Evolutionary conservation across 1,140 invertebrate genomes (phyloP), one percentile per base, ranked within the genome.

Genomic region (Dryas iulia): DNA sequence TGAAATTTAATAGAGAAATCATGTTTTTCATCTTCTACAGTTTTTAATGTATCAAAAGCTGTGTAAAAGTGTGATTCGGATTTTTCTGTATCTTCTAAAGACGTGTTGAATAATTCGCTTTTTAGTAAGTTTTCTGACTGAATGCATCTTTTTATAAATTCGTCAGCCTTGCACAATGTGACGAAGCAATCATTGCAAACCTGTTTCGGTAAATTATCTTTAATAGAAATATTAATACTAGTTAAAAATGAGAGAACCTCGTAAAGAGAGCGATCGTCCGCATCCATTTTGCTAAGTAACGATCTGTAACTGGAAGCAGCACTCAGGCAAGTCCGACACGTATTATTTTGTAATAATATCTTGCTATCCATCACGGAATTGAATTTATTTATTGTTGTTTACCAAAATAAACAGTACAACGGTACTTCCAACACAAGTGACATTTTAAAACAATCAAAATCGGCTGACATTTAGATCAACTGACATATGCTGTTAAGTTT

Each of bases 81-180:
- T 30, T 72, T 71, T 3, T 59, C 14, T 10, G 72, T 31, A 11
- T 70, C 57, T 3, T 68, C 68, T 18, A 72, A 21, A 14, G 35
- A 3, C 31, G 39, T 6, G 6, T 35, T 53, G 10, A 60, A 54
- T 54, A 59, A 78, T 18, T 71, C 53, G 33, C 79, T 76, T 31
- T 72, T 77, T 71, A 87, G 78, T 68, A 80, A 64, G 4, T 68
- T 73, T 35, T 89, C 79, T 0, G 82, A 80, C 11, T 86, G 75
- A 14, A 81, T 59, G 59, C 83, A 88, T 1, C 76, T 78, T 3
- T 79, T 76, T 72, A 83, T 89, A 47, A 89, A 88, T n/a, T 78
- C 74, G 31, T 83, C 79, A 30, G 80, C 78, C 56, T 83, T 83
- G 39, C 66, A 74, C 69, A 87, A 71, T 23, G 79, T 69, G 18